These are phyloP conservation scores for Xanthia icteritia DNA, from an alignment of 2,888 invertebrate species.

Conservation along the genomic window DNA sequence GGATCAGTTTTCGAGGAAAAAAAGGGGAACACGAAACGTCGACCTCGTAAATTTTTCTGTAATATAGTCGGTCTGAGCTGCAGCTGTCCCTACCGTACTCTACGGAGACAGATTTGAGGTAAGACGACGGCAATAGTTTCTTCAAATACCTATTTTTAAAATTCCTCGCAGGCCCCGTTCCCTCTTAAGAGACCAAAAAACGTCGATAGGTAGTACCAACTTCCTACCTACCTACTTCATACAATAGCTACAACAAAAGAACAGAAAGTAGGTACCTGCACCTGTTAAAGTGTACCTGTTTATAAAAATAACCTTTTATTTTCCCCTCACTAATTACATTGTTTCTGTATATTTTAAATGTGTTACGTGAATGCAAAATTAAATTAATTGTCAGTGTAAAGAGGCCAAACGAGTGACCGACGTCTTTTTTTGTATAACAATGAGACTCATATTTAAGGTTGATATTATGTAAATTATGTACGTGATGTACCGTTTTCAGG, in stretches of 20 bases:
- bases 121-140: too few species aligned
- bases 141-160: too few species aligned
- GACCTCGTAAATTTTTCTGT: too few species aligned
- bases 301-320: neutral
- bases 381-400: slow-evolving; percentile 41
- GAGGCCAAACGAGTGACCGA: slow-evolving; percentile 30
- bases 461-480: slow-evolving; percentile 51
- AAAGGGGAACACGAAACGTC: too few species aligned
- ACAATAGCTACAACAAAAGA: neutral
- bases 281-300: neutral
- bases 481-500: slow-evolving; percentile 38
- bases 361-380: slow-evolving; percentile 17
- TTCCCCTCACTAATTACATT: slow-evolving; percentile 24
- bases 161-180: too few species aligned
- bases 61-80: too few species aligned
- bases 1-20: too few species aligned
- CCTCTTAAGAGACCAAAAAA: too few species aligned
- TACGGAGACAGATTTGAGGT: too few species aligned
- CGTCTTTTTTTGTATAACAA: slow-evolving; percentile 16
- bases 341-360: slow-evolving; percentile 19
- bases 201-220: too few species aligned
- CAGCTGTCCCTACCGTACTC: too few species aligned
- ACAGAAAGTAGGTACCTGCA: neutral
- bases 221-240: neutral
- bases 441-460: slow-evolving; percentile 17